Base-by-base conservation (phyloP, 1,140 invertebrate species). In the Penaeus japonicus region DNA sequence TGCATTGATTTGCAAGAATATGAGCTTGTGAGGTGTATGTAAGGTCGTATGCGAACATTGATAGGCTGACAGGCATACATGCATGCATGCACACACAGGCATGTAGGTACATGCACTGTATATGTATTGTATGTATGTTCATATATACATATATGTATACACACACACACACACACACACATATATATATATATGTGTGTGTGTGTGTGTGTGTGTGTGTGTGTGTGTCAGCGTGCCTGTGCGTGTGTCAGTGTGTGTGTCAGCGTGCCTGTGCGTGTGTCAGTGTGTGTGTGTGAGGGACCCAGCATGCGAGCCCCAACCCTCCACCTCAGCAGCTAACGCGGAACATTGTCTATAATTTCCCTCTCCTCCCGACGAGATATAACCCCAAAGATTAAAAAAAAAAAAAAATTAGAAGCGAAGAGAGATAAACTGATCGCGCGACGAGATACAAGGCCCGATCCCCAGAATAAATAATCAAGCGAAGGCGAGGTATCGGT, bases 141-240 rank as follows among this genome's bases (percentile, higher is more conserved):
- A 78, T 78, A 78, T 78, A 78, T 78, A 78, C 35, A 78, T 78
- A 78, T 78, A 78, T 78, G 35, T 78, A 78, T 78, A 78, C 35
- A 35, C 10, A 78, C 10, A 78, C 35, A 78, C n/a, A 73, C 12
- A 53, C 30, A 39, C 3, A 86, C 47, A n/a, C 80, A 57, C 35
- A 73, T 57, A 79, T 62, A 57, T 79, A 86, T 86, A 53, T 73
- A 80, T 81, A 30, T 55, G 47, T 81, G 47, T 81, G 47, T 55
- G 20, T 81, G 20, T 81, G 47, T 4, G 20, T 35, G 20, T 1
- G 47, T 81, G 47, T 55, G 47, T 81, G 0, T 55, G 47, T 81
- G 47, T 81, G 22, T 81, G 47, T 81, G 47, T 81, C 20, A 54
- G 47, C 54, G n/a, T 81, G 47, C 54, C 0, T 81, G 47, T 81